Evolutionary conservation across 1,140 invertebrate species (phyloP), one percentile per base, ranked within the genome.

Genomic region (Arctopsyche grandis): DNA sequence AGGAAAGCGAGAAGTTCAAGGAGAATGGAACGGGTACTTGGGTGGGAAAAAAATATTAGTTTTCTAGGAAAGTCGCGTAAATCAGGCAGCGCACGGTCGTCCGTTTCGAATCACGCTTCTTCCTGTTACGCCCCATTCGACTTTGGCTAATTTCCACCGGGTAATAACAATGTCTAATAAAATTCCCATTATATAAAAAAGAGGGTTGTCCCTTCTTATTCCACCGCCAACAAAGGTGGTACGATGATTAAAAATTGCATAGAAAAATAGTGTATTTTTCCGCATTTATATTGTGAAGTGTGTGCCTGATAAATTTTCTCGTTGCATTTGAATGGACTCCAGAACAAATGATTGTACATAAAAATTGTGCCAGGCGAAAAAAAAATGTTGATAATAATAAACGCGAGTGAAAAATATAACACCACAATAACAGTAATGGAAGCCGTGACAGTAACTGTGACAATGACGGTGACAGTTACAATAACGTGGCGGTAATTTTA

Each of bases 51-150:
- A 19, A 66, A 22, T 66, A 66, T 60, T 60, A 16, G 56, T 60
- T 60, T 21, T 66, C 9, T 56, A 16, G 75, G 52, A 66, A 60
- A 77, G 58, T 77, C 75, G 44, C 76, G 76, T 73, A 73, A 71
- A 73, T 73, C 77, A 73, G 46, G 19, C 60, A 12, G 73, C 44
- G 43, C 22, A 52, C 14, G 14, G 48, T 63, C 63, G 76, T 24
- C 58, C 70, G 52, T 63, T 75, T 74, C 70, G 9, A 78, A 78
- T 78, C 76, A 46, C 43, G 22, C 60, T 58, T 66, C 38, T 77
- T 77, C 75, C 75, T 46, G 76, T 10, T 69, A 69, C 76, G 76
- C 76, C 76, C 76, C 9, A 44, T 10, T 75, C 24, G 1, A 48
- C 26, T 22, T 71, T 24, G 9, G 69, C 46, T 71, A 71, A 71